Conservation (phyloP, 2,113 vertebrate genomes). For the Fregata magnificens region DNA sequence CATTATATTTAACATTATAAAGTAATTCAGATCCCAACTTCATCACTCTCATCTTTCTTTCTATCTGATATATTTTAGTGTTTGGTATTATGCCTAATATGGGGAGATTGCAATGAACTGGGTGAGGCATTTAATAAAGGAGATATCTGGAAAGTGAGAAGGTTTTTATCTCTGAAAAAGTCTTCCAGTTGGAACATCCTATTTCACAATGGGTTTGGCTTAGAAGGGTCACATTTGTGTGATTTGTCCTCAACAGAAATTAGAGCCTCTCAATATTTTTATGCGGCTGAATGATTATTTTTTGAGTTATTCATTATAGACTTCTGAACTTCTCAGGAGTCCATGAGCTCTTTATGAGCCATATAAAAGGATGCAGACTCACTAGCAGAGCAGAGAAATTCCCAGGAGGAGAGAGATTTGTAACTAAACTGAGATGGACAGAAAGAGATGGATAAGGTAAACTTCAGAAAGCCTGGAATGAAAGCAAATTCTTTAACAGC, state of each 20-base stretch:
- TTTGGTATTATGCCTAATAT: slow-evolving; percentile 18
- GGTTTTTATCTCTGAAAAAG: background rate
- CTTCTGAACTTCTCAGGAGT: slow-evolving; percentile 1
- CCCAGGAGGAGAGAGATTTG: slow-evolving; percentile 10
- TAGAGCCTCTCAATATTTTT: slow-evolving; percentile 1
- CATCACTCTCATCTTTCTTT: slow-evolving; percentile 3
- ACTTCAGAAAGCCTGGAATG: slow-evolving; percentile 3
- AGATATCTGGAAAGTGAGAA: slow-evolving; percentile 18
- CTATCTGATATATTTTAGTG: slow-evolving; percentile 6
- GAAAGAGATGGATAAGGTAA: background rate
- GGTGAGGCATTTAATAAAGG: slow-evolving; percentile 9
- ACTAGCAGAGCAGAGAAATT: background rate
- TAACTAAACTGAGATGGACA: background rate
- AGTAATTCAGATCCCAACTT: background rate
- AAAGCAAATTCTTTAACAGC: slow-evolving; percentile 13
- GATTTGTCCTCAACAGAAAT: slow-evolving; percentile 35
- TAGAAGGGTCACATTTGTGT: background rate
- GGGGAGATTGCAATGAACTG: background rate
- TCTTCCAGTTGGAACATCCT: background rate
- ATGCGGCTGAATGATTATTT: background rate
- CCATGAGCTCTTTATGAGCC: slow-evolving; percentile 7
- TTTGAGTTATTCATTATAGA: slow-evolving; percentile 21
- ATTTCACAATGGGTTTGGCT: slow-evolving; percentile 16
- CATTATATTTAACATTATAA: slow-evolving; percentile 23
- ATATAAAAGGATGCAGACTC: slow-evolving; percentile 10